These are phyloP conservation scores for Liodrosophila aerea DNA, from an alignment of 2,888 invertebrate species.

Conservation along the genomic window DNA sequence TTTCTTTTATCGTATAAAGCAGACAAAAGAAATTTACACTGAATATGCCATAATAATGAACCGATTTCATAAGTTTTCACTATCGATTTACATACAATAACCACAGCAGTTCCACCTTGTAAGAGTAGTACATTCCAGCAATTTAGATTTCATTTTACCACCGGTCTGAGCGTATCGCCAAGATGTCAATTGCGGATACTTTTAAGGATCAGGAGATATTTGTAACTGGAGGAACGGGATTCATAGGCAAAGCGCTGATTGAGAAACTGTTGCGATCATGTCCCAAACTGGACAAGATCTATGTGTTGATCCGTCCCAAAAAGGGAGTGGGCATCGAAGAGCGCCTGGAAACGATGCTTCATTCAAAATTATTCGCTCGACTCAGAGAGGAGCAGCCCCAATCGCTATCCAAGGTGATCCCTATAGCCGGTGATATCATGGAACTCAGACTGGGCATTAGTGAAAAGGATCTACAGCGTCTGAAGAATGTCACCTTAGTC, in stretches of 20 bases:
- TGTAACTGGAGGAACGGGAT: slow-evolving; percentile 92
- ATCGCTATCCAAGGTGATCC: slow-evolving; percentile 85
- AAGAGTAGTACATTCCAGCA: too few species aligned
- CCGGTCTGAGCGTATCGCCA: slow-evolving; percentile 26
- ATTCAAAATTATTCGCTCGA: slow-evolving; percentile 82
- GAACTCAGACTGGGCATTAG: slow-evolving; percentile 85
- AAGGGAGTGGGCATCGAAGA: slow-evolving; percentile 86
- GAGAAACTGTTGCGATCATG: slow-evolving; percentile 94
- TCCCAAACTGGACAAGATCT: slow-evolving; percentile 88
- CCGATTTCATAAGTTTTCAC: too few species aligned
- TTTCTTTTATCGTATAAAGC: too few species aligned
- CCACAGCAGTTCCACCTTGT: too few species aligned
- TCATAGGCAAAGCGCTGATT: slow-evolving; percentile 93
- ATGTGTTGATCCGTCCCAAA: slow-evolving; percentile 89
- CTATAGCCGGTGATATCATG: slow-evolving; percentile 86
- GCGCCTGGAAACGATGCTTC: slow-evolving; percentile 85
- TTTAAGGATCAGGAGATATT: slow-evolving; percentile 88
- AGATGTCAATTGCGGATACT: slow-evolving; percentile 85
- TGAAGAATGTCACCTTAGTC: slow-evolving; percentile 86
- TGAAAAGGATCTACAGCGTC: slow-evolving; percentile 83
- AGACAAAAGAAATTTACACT: too few species aligned
- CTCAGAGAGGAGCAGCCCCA: slow-evolving; percentile 84
- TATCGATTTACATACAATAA: too few species aligned
- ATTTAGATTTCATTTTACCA: slow-evolving; percentile 29
- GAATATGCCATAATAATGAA: too few species aligned